Evolutionary conservation across 2,797 vertebrate species (phyloP), one percentile per base, ranked within the genome.

Genomic region (Chrosomus eos): DNA sequence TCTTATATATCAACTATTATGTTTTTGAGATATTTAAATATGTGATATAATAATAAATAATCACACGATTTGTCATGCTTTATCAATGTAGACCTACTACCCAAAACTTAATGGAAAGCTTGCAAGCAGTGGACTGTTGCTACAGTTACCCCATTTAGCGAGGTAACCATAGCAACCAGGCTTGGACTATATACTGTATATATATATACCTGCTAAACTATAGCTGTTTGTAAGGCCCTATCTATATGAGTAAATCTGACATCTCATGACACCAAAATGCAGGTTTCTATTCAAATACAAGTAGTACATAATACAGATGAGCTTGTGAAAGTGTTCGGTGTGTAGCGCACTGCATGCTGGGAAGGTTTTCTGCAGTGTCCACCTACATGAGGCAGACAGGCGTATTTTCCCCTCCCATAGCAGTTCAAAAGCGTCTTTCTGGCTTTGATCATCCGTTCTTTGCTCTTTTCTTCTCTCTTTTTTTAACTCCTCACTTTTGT

Each of bases 371-470:
- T 13, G 2, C 58, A n/a, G 21, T 40, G 76, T 62, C 82, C 85
- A 68, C 66, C 84, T 83, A 81, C 81, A 81, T 64, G 45, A 83
- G 60, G 78, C 80, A 62, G 53, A 74, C 38, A 74, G 85, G 60
- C 74, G 70, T 67, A 76, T 58, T 75, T 72, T 82, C 75, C 67
- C 87, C 21, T 84, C 84, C 85, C 62, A 84, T 62, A 36, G 64
- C 73, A 80, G 66, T 90, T 88, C 81, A 90, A 90, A 88, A 62
- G 66, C 85, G 7, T 87, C 84, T 51, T 77, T 51, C 51, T 86
- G 75, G 70, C 89, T 90, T 90, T 90, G 83, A 88, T 90, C 89
- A 84, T 81, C 68, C 64, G 82, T 83, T 87, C 77, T 89, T 88
- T 89, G 85, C 66, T 87, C 75, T 84, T 64, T 72, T 76, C 77